phyloP scores from a whole-genome alignment of 1,140 invertebrate species.

The Drosophila pseudoananassae region DNA sequence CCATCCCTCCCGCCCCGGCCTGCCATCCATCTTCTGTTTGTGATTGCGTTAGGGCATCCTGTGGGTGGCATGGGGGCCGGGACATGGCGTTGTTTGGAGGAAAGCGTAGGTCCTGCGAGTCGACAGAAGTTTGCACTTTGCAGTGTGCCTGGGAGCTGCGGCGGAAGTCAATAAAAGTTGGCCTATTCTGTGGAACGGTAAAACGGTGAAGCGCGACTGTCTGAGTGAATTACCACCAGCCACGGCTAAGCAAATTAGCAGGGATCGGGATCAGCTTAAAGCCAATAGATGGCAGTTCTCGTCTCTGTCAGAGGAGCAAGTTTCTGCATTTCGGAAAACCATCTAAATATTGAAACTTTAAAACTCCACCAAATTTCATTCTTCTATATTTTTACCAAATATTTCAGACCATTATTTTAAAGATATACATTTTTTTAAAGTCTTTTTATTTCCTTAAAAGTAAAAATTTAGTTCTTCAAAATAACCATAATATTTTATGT shows the following conservation, averaged over 20 bases:
- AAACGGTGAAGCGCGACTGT: constrained; percentile 28
- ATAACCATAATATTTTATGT: too few relatives aligned
- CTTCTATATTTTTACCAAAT: too few relatives aligned
- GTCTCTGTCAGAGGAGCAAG: too few relatives aligned
- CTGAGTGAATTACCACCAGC: constrained; percentile 44
- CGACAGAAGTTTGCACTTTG: constrained; percentile 62
- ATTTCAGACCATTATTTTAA: too few relatives aligned
- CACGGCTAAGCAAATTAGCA: constrained; percentile 52
- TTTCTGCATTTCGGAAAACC: too few relatives aligned
- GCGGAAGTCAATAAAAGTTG: constrained; percentile 76
- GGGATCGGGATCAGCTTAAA: constrained; percentile 4
- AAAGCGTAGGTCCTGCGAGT: constrained; percentile 24
- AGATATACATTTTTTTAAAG: too few relatives aligned
- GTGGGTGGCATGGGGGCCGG: background rate
- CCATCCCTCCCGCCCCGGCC: background rate
- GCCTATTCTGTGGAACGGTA: constrained; percentile 50
- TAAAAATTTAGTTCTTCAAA: too few relatives aligned
- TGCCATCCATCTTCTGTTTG: constrained; percentile 10
- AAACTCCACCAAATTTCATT: too few relatives aligned
- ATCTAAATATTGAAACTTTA: too few relatives aligned
- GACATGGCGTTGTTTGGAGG: too few relatives aligned
- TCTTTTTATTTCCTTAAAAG: too few relatives aligned
- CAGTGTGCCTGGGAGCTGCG: constrained; percentile 44
- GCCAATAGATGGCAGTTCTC: background rate
- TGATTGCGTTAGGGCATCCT: constrained; percentile 46